A percentile compares a stretch with the other conserved stretches of the same genome.
Conservation (phyloP, 1,140 invertebrate species). For the Mya arenaria region DNA sequence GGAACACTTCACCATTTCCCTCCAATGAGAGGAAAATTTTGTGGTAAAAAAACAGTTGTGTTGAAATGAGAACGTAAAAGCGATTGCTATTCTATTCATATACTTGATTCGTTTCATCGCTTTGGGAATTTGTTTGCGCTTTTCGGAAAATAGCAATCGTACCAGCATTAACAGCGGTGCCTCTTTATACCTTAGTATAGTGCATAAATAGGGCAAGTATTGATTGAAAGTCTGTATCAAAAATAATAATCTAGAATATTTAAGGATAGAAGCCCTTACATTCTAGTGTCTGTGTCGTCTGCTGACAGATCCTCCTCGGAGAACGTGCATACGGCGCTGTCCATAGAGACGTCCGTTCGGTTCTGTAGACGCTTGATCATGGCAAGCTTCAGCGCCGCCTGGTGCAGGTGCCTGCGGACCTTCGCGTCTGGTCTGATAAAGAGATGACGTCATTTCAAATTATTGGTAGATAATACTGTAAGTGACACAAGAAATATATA, state of each 20-base stretch:
- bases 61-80: no score
- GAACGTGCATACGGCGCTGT: constrained; percentile 43
- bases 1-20: no score
- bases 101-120: no score
- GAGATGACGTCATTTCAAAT: no score
- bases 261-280: neutral
- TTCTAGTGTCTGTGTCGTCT: constrained; percentile 13
- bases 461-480: no score
- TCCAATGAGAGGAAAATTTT: no score
- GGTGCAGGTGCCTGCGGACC: constrained; percentile 33
- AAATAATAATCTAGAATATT: neutral
- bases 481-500: no score
- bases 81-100: no score
- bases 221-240: neutral
- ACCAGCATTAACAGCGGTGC: no score
- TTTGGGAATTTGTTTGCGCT: no score
- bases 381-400: constrained; percentile 39
- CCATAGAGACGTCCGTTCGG: constrained; percentile 15
- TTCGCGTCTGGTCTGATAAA: constrained; percentile 15
- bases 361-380: constrained; percentile 31
- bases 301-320: constrained; percentile 43
- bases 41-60: no score
- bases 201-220: neutral
- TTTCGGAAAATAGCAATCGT: no score
- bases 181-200: neutral